Evolutionary conservation across 2,113 vertebrate species (phyloP).

Genomic region (Pyxicephalus adspersus): DNA sequence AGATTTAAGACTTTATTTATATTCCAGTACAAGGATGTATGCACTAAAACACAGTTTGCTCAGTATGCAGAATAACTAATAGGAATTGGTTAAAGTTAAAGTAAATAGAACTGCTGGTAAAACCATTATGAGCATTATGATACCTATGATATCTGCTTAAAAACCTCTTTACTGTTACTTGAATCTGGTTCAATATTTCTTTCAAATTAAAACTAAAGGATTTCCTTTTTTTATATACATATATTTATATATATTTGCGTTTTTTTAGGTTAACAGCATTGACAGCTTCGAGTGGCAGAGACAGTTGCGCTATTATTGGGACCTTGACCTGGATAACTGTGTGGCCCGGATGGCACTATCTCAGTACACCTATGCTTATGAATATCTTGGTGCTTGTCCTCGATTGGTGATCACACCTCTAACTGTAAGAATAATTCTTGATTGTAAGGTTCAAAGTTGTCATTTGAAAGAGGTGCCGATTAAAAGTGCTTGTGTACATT

Average conservation of each 20-base stretch:
- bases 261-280: conserved; percentile 69
- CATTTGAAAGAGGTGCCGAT: background rate
- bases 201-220: too few species aligned
- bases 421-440: conserved; percentile 67
- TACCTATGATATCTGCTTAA: too few species aligned
- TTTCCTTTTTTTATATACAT: background rate
- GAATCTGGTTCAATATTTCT: too few species aligned
- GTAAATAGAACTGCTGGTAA: too few species aligned
- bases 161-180: too few species aligned
- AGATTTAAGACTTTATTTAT: too few species aligned
- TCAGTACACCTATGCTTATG: conserved; percentile 81
- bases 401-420: conserved; percentile 81
- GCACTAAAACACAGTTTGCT: too few species aligned
- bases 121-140: too few species aligned
- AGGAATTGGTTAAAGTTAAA: too few species aligned
- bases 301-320: conserved; percentile 82
- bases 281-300: conserved; percentile 84
- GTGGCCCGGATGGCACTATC: conserved; percentile 82
- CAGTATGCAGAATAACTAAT: too few species aligned
- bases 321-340: conserved; percentile 78
- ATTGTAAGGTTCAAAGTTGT: background rate
- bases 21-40: too few species aligned
- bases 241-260: background rate
- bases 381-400: conserved; percentile 81
- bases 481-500: background rate